Evolutionary conservation across 2,113 vertebrate species (phyloP), one percentile per base, ranked within the genome.

Genomic region (Lagopus leucura): DNA sequence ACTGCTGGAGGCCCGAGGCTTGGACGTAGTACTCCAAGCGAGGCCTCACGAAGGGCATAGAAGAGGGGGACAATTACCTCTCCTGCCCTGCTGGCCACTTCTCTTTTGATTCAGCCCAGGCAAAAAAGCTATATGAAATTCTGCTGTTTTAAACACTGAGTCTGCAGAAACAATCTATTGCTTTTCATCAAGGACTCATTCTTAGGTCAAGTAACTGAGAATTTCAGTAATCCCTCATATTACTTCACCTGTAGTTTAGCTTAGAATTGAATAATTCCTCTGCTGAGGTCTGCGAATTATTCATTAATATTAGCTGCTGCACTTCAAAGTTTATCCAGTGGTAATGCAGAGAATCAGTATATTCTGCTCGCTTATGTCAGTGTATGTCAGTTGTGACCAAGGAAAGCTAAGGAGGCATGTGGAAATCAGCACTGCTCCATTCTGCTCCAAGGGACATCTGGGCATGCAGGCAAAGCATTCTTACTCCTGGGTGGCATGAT

Each of bases 371-470:
- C 16, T 83, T 0, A 0, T 50, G 30, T 67, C 47, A 60, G 16
- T 34, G 1, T 14, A 36, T 28, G 40, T 55, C 52, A 86, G 61
- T 69, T 0, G 0, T 0, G 0, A 57, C 28, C 48, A 61, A 65
- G 32, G 58, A 20, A 89, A 61, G 36, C 13, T 63, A 12, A n/a
- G 21, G 78, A 75, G 71, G 32, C 10, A 14, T 43, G 4, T 79
- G 25, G 88, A 90, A 90, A 80, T 50, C 32, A 80, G 18, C 13
- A 50, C 5, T 3, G 2, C 50, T 64, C 52, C 14, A 30, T 30
- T 32, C 28, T 32, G 47, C 6, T 8, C 2, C 66, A 73, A 55
- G 36, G 91, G 7, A 18, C 12, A 64, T 7, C 4, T 76, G 66
- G 30, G 18, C 16, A 5, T 1, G 4, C 4, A 43, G 45, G 18